Percentiles rank a stretch among this genome's conserved stretches.
These are phyloP conservation scores for Cydia strobilella DNA, from an alignment of 1,140 invertebrate genomes.

Conservation along the genomic window DNA sequence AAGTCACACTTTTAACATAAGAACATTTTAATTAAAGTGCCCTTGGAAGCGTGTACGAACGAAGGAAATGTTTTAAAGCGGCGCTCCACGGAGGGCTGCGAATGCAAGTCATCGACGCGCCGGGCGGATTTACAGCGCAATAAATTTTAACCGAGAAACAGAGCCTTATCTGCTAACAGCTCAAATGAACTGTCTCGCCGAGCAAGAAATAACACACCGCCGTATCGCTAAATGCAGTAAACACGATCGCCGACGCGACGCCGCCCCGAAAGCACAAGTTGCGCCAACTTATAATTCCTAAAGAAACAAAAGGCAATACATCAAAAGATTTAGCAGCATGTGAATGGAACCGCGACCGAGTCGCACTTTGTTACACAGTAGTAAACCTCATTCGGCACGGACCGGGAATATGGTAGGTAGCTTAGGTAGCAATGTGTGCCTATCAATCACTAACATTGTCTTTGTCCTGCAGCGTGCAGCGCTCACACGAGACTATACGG, in stretches of 20 bases:
- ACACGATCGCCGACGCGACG: conserved; percentile 33
- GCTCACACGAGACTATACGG: conserved; percentile 14
- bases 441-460: conserved; percentile 29
- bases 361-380: conserved; percentile 42
- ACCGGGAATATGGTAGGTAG: conserved; percentile 33
- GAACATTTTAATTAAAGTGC: conserved; percentile 73
- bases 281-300: conserved; percentile 35
- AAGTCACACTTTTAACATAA: conserved; percentile 63
- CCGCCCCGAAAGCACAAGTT: conserved; percentile 32
- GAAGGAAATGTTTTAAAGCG: conserved; percentile 64
- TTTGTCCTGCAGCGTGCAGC: conserved; percentile 20
- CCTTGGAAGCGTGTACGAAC: conserved; percentile 49
- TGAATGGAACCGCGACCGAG: conserved; percentile 40
- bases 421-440: conserved; percentile 22
- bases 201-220: conserved; percentile 52
- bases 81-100: conserved; percentile 47
- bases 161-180: conserved; percentile 68
- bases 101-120: conserved; percentile 67
- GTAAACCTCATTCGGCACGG: conserved; percentile 40
- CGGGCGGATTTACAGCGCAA: conserved; percentile 64
- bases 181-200: conserved; percentile 64
- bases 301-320: conserved; percentile 44
- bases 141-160: conserved; percentile 65
- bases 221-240: conserved; percentile 45
- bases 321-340: conserved; percentile 45